These are phyloP conservation scores for Sminthopsis crassicaudata DNA, from an alignment of 2,113 vertebrate species.

Conservation along the genomic window DNA sequence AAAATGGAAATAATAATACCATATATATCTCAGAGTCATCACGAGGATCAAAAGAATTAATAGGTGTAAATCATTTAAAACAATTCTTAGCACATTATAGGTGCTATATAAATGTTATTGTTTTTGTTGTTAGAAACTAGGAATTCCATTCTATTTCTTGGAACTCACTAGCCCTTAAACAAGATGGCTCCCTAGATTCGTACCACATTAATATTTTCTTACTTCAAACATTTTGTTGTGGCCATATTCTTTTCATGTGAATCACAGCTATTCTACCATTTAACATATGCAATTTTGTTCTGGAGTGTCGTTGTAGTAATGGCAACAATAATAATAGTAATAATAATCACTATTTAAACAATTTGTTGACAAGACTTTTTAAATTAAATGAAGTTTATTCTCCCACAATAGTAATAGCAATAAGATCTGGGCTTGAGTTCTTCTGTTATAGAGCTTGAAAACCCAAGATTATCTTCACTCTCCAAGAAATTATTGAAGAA, in stretches of 20 bases:
- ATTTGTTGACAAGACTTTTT: neutral
- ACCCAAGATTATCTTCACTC: neutral
- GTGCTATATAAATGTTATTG: neutral
- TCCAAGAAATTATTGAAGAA: neutral
- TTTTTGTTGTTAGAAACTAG: neutral
- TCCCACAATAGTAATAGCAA: neutral
- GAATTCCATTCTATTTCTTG: neutral
- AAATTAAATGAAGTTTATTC: neutral
- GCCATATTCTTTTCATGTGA: neutral
- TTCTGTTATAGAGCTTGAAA: neutral
- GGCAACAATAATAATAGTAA: neutral
- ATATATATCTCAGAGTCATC: neutral
- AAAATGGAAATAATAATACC: neutral
- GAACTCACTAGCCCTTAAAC: neutral
- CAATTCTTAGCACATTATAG: too few relatives aligned
- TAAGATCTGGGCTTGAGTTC: neutral
- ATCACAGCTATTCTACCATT: neutral
- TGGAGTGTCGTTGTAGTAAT: neutral
- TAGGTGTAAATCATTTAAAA: neutral
- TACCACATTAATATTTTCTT: neutral
- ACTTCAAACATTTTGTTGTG: neutral
- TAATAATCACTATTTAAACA: neutral
- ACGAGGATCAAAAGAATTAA: neutral
- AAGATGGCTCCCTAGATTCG: neutral
- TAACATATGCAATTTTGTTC: neutral